phyloP scores from a whole-genome alignment of 2,888 invertebrate genomes.

The Nymphalis polychloros region DNA sequence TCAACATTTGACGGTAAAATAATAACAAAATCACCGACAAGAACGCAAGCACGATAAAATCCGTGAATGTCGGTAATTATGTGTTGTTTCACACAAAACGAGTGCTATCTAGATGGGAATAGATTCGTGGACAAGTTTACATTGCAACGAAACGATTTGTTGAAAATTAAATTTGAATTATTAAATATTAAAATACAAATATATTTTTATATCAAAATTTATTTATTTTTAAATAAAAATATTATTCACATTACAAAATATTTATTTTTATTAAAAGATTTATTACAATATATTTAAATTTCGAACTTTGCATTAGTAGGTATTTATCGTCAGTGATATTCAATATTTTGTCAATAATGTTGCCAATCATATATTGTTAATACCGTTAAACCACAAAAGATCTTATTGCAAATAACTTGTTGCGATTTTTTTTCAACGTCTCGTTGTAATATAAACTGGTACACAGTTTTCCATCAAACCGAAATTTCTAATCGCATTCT shows the following conservation, averaged over 20 bases:
- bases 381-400: conserved; percentile 8
- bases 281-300: too few species aligned
- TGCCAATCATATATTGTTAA: background rate
- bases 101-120: conserved; percentile 29
- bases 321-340: too few species aligned
- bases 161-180: background rate
- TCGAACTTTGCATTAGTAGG: too few species aligned
- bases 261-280: too few species aligned
- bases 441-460: conserved; percentile 26
- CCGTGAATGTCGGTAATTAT: conserved; percentile 34
- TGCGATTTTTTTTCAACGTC: conserved; percentile 15
- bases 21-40: conserved; percentile 30
- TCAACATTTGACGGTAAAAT: conserved; percentile 27
- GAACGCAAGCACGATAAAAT: conserved; percentile 31
- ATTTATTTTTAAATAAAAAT: too few species aligned
- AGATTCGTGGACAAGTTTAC: conserved; percentile 22
- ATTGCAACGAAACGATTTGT: conserved; percentile 10
- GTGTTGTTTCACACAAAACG: conserved; percentile 37
- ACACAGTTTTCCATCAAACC: conserved; percentile 68
- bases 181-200: background rate
- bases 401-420: conserved; percentile 8
- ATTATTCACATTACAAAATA: too few species aligned
- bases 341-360: too few species aligned
- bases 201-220: background rate
- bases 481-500: conserved; percentile 67